These are phyloP conservation scores for Blennius ocellaris DNA, from an alignment of 2,113 vertebrate species.

Conservation along the genomic window DNA sequence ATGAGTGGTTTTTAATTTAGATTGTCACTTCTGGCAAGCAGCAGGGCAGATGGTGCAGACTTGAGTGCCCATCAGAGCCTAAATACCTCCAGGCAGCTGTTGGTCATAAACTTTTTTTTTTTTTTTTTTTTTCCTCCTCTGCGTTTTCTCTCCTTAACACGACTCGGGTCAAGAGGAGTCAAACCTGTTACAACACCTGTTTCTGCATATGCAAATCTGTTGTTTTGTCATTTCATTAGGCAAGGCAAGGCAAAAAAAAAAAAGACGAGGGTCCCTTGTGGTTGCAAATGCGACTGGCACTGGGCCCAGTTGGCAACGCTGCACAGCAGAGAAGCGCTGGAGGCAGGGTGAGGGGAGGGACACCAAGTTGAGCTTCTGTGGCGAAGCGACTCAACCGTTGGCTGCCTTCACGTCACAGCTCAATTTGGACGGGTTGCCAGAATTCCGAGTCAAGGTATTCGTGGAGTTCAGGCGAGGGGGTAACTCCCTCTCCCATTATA, in stretches of 20 bases:
- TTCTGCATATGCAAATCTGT: conserved; percentile 94
- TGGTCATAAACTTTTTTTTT: conserved; percentile 86
- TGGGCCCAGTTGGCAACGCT: conserved; percentile 81
- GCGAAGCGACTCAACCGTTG: conserved; percentile 71
- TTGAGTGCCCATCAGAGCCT: conserved; percentile 88
- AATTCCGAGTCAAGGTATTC: conserved; percentile 65
- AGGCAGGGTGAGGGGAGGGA: conserved; percentile 57
- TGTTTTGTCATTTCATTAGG: conserved; percentile 96
- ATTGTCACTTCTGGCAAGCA: conserved; percentile 91
- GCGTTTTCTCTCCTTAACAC: conserved; percentile 64
- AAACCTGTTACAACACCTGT: conserved; percentile 97
- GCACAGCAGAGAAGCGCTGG: conserved; percentile 50
- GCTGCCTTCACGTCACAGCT: conserved; percentile 79
- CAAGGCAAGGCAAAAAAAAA: conserved; percentile 60
- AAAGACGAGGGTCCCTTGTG: conserved; percentile 86
- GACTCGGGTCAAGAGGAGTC: conserved; percentile 90
- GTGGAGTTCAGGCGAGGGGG: not conserved
- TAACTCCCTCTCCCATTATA: conserved; percentile 23
- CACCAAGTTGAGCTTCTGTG: conserved; percentile 78
- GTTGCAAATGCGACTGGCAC: conserved; percentile 87
- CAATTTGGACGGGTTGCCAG: conserved; percentile 74
- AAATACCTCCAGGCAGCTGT: conserved; percentile 90
- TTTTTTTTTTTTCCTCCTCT: conserved; percentile 29
- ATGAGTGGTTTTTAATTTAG: conserved; percentile 90
- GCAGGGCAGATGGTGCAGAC: conserved; percentile 90